phyloP scores from a whole-genome alignment of 2,797 vertebrate genomes.

The Hypotaenidia philippensis region DNA sequence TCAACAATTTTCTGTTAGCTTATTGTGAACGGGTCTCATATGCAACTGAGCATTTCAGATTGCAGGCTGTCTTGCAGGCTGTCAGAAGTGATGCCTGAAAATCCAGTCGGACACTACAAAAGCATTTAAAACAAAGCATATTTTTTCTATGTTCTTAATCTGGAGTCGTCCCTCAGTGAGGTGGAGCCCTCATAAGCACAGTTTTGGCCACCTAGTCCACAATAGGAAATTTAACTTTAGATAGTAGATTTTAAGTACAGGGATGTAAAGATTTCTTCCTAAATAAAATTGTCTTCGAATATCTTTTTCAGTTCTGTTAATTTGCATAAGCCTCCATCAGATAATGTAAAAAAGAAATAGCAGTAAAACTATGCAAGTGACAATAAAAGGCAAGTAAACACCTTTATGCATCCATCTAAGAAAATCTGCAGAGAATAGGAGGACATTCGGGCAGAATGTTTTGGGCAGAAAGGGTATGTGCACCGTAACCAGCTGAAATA shows the following conservation, averaged over 20 bases:
- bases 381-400: not conserved
- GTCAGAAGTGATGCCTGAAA: not conserved
- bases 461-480: not conserved
- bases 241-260: not conserved
- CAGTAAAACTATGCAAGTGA: not conserved
- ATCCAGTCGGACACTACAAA: not conserved
- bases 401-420: not conserved
- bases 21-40: not conserved
- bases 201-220: not conserved
- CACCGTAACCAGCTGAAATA: not conserved
- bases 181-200: not conserved
- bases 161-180: not conserved
- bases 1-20: not conserved
- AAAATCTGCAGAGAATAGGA: not conserved
- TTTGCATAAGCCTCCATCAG: not conserved
- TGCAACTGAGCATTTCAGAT: not conserved
- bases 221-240: not conserved
- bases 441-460: not conserved
- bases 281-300: not conserved
- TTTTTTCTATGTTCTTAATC: not conserved
- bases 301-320: not conserved
- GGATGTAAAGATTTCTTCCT: not conserved
- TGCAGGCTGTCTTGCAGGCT: not conserved
- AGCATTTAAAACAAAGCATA: not conserved
- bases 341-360: not conserved